phyloP scores from a whole-genome alignment of 2,888 invertebrate species.

The Acleris holmiana region DNA sequence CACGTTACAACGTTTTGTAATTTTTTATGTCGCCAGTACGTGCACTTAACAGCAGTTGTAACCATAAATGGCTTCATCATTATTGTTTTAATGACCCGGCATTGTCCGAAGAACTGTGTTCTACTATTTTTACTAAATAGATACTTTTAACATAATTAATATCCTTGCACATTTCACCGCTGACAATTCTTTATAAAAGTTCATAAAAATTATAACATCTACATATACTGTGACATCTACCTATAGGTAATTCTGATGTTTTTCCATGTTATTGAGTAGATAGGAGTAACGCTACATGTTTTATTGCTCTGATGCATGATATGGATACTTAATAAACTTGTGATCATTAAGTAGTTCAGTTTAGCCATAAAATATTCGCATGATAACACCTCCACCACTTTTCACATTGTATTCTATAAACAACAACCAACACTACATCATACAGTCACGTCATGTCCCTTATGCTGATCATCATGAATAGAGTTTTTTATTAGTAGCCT shows the following conservation, averaged over 20 bases:
- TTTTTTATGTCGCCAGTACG: slow-evolving; percentile 44
- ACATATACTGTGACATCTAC: too few species aligned
- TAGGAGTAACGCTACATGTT: background rate
- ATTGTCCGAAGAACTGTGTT: background rate
- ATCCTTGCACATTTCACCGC: slow-evolving; percentile 2
- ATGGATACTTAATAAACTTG: slow-evolving; percentile 1
- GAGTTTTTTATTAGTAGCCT: background rate
- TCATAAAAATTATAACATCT: background rate
- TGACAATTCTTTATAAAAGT: background rate
- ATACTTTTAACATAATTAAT: background rate
- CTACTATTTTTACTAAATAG: background rate
- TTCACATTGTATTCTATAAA: background rate
- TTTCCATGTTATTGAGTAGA: background rate
- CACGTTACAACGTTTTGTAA: slow-evolving; percentile 16
- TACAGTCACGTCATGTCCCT: background rate
- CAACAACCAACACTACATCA: background rate
- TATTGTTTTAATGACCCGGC: slow-evolving; percentile 1
- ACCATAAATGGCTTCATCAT: slow-evolving; percentile 16
- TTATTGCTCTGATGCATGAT: slow-evolving; percentile 18
- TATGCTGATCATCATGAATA: background rate
- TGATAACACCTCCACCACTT: slow-evolving; percentile 10
- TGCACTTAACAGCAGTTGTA: slow-evolving; percentile 15
- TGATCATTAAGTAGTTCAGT: slow-evolving; percentile 5
- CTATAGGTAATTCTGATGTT: background rate
- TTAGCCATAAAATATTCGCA: slow-evolving; percentile 20